Evolutionary conservation across 1,140 invertebrate species (phyloP).

Genomic region (Diabrotica virgifera): DNA sequence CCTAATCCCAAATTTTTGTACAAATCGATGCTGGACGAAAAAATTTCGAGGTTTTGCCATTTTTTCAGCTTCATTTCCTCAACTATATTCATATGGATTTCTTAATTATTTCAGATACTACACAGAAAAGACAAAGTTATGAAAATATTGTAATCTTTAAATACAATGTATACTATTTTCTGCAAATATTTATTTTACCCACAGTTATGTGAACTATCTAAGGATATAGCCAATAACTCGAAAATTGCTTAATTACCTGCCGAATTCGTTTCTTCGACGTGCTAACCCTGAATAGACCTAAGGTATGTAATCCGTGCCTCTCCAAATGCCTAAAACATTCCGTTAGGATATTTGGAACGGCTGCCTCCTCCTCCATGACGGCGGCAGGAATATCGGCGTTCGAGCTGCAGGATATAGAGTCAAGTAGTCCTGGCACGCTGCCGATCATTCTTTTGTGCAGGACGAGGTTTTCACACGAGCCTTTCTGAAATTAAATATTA

Average conservation of each 20-base stretch:
- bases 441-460: constrained; percentile 57
- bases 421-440: constrained; percentile 57
- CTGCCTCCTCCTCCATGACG: constrained; percentile 44
- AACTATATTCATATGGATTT: no score
- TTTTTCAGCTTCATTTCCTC: no score
- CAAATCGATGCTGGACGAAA: no score
- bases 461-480: constrained; percentile 67
- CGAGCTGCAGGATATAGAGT: constrained; percentile 45
- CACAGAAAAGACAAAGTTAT: no score
- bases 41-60: no score
- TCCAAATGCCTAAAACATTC: constrained; percentile 80
- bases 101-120: no score
- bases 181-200: no score
- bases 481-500: constrained; percentile 41
- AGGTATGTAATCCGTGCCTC: constrained; percentile 71
- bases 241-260: constrained; percentile 63
- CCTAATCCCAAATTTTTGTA: no score
- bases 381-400: constrained; percentile 42
- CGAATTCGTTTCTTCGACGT: constrained; percentile 86
- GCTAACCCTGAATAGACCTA: constrained; percentile 87
- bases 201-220: no score
- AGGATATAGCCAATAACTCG: not conserved
- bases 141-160: no score
- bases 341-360: constrained; percentile 70
- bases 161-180: no score